Percentiles rank a stretch among this genome's conserved stretches.
Evolutionary conservation across 2,888 invertebrate genomes (phyloP).

Genomic region (Clistopyga incitator): DNA sequence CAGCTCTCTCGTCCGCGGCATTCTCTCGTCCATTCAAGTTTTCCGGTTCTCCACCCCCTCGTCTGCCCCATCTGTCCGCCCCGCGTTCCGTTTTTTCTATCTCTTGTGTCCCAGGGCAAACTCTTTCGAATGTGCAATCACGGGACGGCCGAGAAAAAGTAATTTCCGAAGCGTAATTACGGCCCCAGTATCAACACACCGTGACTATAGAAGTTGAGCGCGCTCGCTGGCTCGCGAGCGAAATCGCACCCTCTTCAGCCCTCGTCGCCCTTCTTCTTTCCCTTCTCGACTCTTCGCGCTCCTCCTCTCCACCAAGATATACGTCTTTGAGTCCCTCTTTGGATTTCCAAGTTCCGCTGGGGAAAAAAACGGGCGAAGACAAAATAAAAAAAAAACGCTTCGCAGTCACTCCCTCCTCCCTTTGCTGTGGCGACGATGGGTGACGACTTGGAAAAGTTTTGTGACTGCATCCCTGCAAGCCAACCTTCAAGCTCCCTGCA

Average conservation of each 20-base stretch:
- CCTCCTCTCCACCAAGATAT: slow-evolving; percentile 10
- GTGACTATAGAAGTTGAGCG: slow-evolving; percentile 55
- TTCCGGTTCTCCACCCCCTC: slow-evolving; percentile 54
- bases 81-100: slow-evolving; percentile 14
- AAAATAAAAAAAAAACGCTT: neutral
- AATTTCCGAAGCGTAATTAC: slow-evolving; percentile 72
- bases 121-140: slow-evolving; percentile 71
- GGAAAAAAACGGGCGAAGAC: neutral
- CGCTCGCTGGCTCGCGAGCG: slow-evolving; percentile 39
- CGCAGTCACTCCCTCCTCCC: neutral
- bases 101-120: slow-evolving; percentile 58
- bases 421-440: neutral
- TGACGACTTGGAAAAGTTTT: slow-evolving; percentile 31
- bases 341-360: slow-evolving; percentile 18
- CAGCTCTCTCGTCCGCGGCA: slow-evolving; percentile 54
- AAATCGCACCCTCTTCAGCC: slow-evolving; percentile 1
- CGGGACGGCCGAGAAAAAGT: slow-evolving; percentile 69
- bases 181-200: slow-evolving; percentile 66
- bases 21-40: slow-evolving; percentile 66
- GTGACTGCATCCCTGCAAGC: slow-evolving; percentile 9
- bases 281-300: slow-evolving; percentile 15
- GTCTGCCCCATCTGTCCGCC: slow-evolving; percentile 11
- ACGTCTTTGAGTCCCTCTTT: slow-evolving; percentile 13
- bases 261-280: slow-evolving; percentile 8
- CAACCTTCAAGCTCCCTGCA: neutral